Evolutionary conservation across 2,797 vertebrate genomes (phyloP).

Genomic region (Triplophysa yarkandensis): DNA sequence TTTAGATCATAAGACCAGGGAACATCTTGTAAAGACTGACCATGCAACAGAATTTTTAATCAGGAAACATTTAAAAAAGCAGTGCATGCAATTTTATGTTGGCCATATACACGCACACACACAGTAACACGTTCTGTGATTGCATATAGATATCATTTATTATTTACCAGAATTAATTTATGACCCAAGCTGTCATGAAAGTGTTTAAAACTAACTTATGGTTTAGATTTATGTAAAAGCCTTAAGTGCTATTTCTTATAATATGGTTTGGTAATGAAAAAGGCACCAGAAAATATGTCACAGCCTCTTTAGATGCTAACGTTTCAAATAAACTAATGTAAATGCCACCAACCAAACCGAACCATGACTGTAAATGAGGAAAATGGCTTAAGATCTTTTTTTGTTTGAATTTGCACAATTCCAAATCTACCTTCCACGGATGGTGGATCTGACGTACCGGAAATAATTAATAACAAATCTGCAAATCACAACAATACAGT

Average conservation of each 20-base stretch:
- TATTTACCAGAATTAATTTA: neutral
- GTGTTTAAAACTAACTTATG: too few relatives aligned
- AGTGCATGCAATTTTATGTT: neutral
- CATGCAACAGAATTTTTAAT: constrained; percentile 8
- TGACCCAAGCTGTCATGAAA: neutral
- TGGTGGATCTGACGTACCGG: too few relatives aligned
- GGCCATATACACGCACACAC: neutral
- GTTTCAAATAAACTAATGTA: neutral
- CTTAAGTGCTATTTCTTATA: neutral
- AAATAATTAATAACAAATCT: too few relatives aligned
- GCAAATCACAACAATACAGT: neutral
- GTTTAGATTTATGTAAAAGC: too few relatives aligned
- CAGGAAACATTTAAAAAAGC: neutral
- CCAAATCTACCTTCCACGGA: too few relatives aligned
- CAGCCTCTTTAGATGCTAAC: neutral
- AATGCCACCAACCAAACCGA: neutral
- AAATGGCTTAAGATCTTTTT: too few relatives aligned
- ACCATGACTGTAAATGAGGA: neutral
- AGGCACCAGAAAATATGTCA: neutral
- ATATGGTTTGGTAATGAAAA: neutral
- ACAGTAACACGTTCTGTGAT: too few relatives aligned
- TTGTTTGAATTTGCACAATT: too few relatives aligned
- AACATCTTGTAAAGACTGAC: too few relatives aligned
- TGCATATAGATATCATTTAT: neutral
- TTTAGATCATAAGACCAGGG: constrained; percentile 2